Percentiles rank a stretch among this genome's conserved stretches.
Evolutionary conservation across 2,888 invertebrate genomes (phyloP).

Genomic region (Drosophila quinaria): DNA sequence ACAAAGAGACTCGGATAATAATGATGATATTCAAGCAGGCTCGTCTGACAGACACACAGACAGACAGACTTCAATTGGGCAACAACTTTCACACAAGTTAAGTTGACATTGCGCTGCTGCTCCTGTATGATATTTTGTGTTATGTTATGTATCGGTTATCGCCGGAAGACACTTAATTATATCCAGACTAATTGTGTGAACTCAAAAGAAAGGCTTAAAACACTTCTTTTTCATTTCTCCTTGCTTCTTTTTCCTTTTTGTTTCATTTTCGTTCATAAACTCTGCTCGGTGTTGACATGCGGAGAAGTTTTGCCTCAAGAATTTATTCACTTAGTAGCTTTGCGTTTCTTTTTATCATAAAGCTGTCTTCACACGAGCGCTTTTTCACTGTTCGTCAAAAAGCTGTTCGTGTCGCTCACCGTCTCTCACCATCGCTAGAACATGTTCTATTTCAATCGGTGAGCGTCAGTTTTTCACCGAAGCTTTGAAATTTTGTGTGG

Average conservation of each 20-base stretch:
- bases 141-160: constrained; percentile 23
- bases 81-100: constrained; percentile 49
- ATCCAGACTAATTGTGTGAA: constrained; percentile 33
- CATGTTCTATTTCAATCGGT: too few species aligned
- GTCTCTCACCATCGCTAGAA: too few species aligned
- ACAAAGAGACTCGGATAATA: background rate
- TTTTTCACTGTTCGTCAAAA: too few species aligned
- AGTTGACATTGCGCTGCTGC: constrained; percentile 38
- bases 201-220: constrained; percentile 18
- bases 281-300: constrained; percentile 4
- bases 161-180: constrained; percentile 43
- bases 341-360: background rate
- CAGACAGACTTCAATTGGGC: constrained; percentile 17
- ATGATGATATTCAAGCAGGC: constrained; percentile 26
- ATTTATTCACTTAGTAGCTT: background rate
- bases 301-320: background rate
- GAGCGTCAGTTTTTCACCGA: too few species aligned
- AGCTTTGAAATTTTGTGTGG: too few species aligned
- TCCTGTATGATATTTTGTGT: constrained; percentile 5
- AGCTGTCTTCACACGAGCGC: too few species aligned
- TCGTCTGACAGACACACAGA: background rate
- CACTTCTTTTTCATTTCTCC: constrained; percentile 5
- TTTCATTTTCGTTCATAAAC: background rate
- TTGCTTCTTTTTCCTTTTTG: background rate
- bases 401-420: too few species aligned